phyloP scores from a whole-genome alignment of 2,888 invertebrate genomes.

The Omphaloscelis lunosa region DNA sequence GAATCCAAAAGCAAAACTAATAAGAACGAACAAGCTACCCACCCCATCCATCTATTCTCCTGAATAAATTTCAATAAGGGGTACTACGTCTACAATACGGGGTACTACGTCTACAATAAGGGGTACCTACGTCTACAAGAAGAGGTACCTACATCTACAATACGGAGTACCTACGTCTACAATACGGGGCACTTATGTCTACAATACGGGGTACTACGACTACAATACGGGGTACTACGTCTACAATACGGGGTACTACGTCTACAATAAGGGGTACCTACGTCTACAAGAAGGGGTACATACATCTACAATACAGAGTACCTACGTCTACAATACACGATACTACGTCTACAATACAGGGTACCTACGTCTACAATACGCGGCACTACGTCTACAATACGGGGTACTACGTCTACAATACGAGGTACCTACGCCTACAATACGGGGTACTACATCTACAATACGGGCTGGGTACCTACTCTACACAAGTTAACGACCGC shows the following conservation, averaged over 20 bases:
- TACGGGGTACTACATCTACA: no score
- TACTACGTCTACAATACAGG: background rate
- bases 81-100: background rate
- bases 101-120: no score
- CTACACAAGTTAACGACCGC: conserved; percentile 67
- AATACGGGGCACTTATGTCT: background rate
- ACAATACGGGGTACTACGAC: no score
- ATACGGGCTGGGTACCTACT: conserved; percentile 16
- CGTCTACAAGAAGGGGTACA: conserved; percentile 6
- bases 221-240: no score
- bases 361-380: conserved; percentile 14
- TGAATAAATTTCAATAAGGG: background rate
- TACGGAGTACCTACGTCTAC: conserved; percentile 20
- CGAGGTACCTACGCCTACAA: conserved; percentile 3
- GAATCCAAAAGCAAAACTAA: background rate
- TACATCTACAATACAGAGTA: background rate
- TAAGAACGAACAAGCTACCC: background rate
- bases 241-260: background rate
- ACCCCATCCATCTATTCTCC: background rate
- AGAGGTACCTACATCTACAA: background rate
- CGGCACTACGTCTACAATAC: background rate
- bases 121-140: conserved; percentile 17
- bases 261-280: background rate
- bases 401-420: background rate
- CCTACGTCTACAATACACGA: conserved; percentile 4